phyloP scores from a whole-genome alignment of 2,797 vertebrate genomes.

The Anabacerthia variegaticeps region DNA sequence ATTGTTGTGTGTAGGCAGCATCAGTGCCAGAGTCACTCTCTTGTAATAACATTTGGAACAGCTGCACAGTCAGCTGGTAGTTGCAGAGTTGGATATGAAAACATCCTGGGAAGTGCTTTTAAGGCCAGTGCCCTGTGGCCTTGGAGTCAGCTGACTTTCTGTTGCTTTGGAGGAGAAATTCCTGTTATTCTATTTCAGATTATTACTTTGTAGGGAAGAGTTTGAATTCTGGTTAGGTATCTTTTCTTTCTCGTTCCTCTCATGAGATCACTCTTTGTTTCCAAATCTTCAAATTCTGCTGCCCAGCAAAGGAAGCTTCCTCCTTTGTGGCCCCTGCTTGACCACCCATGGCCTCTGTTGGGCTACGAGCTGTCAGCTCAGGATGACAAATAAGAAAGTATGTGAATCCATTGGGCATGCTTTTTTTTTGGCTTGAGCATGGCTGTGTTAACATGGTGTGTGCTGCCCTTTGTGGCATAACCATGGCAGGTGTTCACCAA shows the following conservation, averaged over 20 bases:
- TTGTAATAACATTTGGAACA: background rate
- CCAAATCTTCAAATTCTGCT: background rate
- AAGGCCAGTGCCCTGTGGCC: background rate
- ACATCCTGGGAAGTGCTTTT: background rate
- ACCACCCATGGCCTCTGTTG: background rate
- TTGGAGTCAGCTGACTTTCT: background rate
- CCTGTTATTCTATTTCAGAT: background rate
- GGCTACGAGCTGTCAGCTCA: background rate
- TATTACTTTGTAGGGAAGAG: background rate
- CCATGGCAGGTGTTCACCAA: rapidly evolving
- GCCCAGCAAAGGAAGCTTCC: background rate
- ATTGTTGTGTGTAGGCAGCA: background rate
- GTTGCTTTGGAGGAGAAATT: background rate
- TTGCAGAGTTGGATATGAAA: background rate
- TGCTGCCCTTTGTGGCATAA: background rate
- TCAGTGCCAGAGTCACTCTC: background rate
- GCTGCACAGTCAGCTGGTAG: background rate
- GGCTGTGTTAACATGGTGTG: rapidly evolving
- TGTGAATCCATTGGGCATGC: rapidly evolving
- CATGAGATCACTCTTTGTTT: background rate
- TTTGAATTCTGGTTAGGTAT: background rate
- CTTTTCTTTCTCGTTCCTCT: background rate
- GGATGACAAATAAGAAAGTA: background rate
- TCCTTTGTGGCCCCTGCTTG: background rate
- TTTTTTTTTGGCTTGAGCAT: background rate